Evolutionary conservation across 2,113 vertebrate genomes (phyloP).

Genomic region (Hippocampus guttulatus): DNA sequence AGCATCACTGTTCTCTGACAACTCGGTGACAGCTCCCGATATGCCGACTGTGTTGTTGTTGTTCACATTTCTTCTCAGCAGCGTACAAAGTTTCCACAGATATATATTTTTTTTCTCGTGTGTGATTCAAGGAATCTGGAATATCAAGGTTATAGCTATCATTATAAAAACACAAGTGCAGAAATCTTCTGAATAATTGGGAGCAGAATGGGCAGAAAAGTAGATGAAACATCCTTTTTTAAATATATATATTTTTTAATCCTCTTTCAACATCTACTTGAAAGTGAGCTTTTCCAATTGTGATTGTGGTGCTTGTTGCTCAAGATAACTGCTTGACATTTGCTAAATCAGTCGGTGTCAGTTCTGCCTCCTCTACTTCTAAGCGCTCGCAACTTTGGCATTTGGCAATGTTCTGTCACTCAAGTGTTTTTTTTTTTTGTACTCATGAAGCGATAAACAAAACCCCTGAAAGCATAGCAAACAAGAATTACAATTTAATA

Average conservation of each 20-base stretch:
- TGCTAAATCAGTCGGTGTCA: conserved; percentile 75
- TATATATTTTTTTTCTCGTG: conserved; percentile 53
- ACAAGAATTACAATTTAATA: conserved; percentile 46
- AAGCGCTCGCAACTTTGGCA: conserved; percentile 69
- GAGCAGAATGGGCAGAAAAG: conserved; percentile 59
- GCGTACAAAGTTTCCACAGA: conserved; percentile 63
- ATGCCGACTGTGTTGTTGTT: conserved; percentile 75
- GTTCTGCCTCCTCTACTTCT: conserved; percentile 70
- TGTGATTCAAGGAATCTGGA: conserved; percentile 60
- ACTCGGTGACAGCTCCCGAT: conserved; percentile 80
- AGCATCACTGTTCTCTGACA: conserved; percentile 82
- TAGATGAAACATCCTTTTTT: conserved; percentile 64
- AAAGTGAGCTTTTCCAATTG: conserved; percentile 72
- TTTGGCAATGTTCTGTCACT: conserved; percentile 72
- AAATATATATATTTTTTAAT: not conserved
- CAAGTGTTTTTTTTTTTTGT: conserved; percentile 55
- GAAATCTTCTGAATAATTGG: conserved; percentile 64
- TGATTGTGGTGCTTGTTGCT: conserved; percentile 74
- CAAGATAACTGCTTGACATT: conserved; percentile 76
- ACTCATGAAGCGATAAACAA: conserved; percentile 60
- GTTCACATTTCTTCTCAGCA: conserved; percentile 64
- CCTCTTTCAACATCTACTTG: conserved; percentile 73
- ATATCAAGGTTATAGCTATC: conserved; percentile 74
- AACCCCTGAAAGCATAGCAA: conserved; percentile 55
- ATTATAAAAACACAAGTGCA: conserved; percentile 66